Percentiles rank a stretch among this genome's conserved stretches.
Conservation (phyloP, 2,113 vertebrate genomes). For the Corvus cornix region DNA sequence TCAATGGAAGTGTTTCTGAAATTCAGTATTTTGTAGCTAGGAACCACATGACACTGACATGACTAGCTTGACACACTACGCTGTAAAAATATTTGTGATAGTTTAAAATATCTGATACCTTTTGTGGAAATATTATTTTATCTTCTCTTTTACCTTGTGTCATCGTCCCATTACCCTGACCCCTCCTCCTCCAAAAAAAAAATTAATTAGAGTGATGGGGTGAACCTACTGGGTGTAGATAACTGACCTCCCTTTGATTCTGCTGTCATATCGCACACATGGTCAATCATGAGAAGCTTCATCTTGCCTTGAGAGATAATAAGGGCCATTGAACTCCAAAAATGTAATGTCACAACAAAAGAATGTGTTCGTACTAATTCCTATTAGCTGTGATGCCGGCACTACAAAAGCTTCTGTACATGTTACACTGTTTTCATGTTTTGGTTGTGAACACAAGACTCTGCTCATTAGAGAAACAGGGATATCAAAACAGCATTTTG, state of each 20-base stretch:
- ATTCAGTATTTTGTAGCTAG: background rate
- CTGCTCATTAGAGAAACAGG: background rate
- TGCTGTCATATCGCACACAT: slow-evolving; percentile 1
- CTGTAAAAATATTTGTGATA: background rate
- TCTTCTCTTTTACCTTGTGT: background rate
- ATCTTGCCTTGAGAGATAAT: slow-evolving; percentile 34
- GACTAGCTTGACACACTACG: fast-evolving
- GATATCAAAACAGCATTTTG: background rate
- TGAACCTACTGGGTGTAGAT: background rate
- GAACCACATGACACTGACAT: background rate
- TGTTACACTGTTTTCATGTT: background rate
- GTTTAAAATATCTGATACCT: background rate
- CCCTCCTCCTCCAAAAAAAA: background rate
- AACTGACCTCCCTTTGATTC: slow-evolving; percentile 20
- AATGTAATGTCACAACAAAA: slow-evolving; percentile 38
- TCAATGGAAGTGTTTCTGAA: background rate
- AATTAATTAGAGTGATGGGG: background rate
- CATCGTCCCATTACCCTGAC: background rate
- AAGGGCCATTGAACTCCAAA: slow-evolving; percentile 45
- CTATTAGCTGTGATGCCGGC: background rate
- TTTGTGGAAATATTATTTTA: background rate
- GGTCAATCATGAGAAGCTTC: slow-evolving; percentile 38
- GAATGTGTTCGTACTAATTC: slow-evolving; percentile 38
- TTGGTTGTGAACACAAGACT: background rate
- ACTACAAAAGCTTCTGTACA: background rate